A percentile compares a stretch with the other conserved stretches of the same genome.
These are phyloP conservation scores for Perca fluviatilis DNA, from an alignment of 2,113 vertebrate species.

Conservation along the genomic window DNA sequence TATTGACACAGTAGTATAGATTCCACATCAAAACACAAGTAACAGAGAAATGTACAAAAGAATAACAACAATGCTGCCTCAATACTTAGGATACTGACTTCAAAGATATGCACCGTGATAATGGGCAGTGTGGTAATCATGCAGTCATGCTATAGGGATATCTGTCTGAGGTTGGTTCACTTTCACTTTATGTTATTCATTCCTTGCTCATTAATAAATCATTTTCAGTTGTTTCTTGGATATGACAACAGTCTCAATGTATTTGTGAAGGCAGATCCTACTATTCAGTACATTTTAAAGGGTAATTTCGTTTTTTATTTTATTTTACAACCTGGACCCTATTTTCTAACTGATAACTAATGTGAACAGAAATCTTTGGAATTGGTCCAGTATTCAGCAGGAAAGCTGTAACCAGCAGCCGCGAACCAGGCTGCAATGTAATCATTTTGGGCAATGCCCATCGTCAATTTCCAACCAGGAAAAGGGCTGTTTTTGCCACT, in stretches of 20 bases:
- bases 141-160: neutral
- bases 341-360: no score
- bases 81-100: slow-evolving; percentile 54
- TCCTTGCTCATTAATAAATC: neutral
- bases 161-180: neutral
- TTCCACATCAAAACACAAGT: slow-evolving; percentile 37
- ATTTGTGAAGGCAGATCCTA: neutral
- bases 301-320: no score
- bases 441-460: no score
- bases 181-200: neutral
- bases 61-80: slow-evolving; percentile 16
- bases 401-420: no score
- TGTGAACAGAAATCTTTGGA: no score
- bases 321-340: no score
- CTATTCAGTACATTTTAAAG: neutral
- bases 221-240: neutral
- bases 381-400: no score
- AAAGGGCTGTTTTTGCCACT: no score
- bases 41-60: slow-evolving; percentile 17
- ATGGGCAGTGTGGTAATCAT: neutral
- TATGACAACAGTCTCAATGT: neutral
- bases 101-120: slow-evolving; percentile 12
- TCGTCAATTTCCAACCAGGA: no score
- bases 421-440: no score
- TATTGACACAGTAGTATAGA: slow-evolving; percentile 42